These are phyloP conservation scores for Agrotis clavis DNA, from an alignment of 2,888 invertebrate genomes.

Conservation along the genomic window DNA sequence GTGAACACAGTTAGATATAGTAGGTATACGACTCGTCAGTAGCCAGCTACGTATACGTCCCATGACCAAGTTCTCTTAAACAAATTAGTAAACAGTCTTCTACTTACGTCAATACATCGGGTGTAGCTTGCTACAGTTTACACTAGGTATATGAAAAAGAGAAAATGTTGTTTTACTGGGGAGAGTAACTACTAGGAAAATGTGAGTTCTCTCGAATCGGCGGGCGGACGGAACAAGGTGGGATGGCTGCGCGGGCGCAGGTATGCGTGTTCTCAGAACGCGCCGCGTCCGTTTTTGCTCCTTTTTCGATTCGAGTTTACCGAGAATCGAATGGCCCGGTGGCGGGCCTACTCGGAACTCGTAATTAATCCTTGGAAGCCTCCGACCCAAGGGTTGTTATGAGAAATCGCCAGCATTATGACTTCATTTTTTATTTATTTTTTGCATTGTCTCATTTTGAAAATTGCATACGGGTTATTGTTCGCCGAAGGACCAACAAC, in stretches of 20 bases:
- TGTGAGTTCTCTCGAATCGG: conserved; percentile 80
- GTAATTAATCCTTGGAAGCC: conserved; percentile 91
- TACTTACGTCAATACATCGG: conserved; percentile 45
- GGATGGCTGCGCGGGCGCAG: conserved; percentile 86
- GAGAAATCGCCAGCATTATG: conserved; percentile 88
- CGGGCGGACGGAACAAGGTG: conserved; percentile 80
- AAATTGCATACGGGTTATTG: conserved; percentile 83
- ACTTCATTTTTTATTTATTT: conserved; percentile 81
- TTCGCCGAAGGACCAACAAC: conserved; percentile 80
- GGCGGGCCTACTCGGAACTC: conserved; percentile 90
- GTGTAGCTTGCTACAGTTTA: conserved; percentile 55
- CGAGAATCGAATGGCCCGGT: conserved; percentile 89
- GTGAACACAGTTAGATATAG: neutral
- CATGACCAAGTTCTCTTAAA: conserved; percentile 31
- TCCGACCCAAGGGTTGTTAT: conserved; percentile 89
- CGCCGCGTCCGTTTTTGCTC: conserved; percentile 88
- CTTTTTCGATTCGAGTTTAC: conserved; percentile 91
- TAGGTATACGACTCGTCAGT: neutral
- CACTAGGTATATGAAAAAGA: conserved; percentile 66
- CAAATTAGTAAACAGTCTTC: conserved; percentile 50
- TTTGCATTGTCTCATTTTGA: conserved; percentile 86
- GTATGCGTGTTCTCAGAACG: conserved; percentile 89
- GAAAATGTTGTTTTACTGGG: conserved; percentile 68
- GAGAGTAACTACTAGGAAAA: conserved; percentile 81
- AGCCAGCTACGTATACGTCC: conserved; percentile 9